Evolutionary conservation across 2,113 vertebrate genomes (phyloP).

Genomic region (Oceanodroma tethys): DNA sequence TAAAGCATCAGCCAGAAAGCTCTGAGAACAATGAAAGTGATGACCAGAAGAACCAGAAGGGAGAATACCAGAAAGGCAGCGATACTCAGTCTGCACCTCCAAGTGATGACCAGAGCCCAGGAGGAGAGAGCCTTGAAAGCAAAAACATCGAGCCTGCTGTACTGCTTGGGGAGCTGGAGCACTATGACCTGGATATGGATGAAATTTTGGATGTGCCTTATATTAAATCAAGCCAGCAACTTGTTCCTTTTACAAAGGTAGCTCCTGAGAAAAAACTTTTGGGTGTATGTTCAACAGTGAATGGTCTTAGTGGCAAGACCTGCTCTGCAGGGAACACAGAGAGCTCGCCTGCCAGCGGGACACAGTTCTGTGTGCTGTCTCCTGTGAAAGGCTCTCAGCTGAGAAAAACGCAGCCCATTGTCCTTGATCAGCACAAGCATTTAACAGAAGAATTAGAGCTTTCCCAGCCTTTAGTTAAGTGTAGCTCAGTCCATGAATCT

Average conservation of each 20-base stretch:
- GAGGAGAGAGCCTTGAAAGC: conserved; percentile 68
- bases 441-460: conserved; percentile 70
- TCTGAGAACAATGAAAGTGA: conserved; percentile 85
- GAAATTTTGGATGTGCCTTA: conserved; percentile 99
- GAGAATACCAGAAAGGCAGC: conserved; percentile 76
- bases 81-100: conserved; percentile 61
- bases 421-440: conserved; percentile 81
- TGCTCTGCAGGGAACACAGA: conserved; percentile 75
- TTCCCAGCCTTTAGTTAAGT: conserved; percentile 74
- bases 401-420: conserved; percentile 82
- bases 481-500: conserved; percentile 74
- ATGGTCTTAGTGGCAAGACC: conserved; percentile 74
- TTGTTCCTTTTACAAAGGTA: conserved; percentile 82
- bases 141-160: conserved; percentile 63
- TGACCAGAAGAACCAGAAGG: conserved; percentile 77
- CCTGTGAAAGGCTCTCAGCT: conserved; percentile 89
- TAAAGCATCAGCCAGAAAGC: conserved; percentile 94
- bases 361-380: conserved; percentile 87
- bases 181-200: conserved; percentile 98
- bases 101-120: conserved; percentile 54
- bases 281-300: conserved; percentile 66
- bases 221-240: conserved; percentile 92
- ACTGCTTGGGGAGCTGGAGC: conserved; percentile 90
- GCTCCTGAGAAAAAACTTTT: conserved; percentile 81
- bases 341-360: conserved; percentile 57